Base-by-base conservation (phyloP, 2,113 vertebrate genomes). In the Cercopithecus mona region DNA sequence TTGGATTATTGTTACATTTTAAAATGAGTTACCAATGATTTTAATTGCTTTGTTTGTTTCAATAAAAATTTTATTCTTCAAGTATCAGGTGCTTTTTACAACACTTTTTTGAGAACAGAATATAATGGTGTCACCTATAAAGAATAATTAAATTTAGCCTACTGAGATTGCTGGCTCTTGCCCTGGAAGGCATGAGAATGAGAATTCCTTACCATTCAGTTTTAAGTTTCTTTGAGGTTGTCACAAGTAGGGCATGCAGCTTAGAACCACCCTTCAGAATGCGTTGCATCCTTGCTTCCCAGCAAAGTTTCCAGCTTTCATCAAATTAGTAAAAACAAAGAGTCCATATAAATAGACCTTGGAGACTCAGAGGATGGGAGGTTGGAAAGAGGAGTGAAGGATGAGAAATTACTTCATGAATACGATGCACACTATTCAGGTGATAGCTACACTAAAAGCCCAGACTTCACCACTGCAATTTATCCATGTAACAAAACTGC, bases 111-210 rank as follows among this genome's bases (percentile, higher is more conserved):
- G 8, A 76, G 18, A 50, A 73, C 4, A 70, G 2, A 75, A 30
- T 57, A 43, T 40, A 82, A 30, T 48, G 20, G 12, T 23, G 61
- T 27, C 23, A 61, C 12, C 9, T 38, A 20, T 30, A 93, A 79
- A 17, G 35, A 50, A 50, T 13, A 16, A 43, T 73, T 20, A 48
- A 9, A 72, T 78, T 72, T 50, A 78, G 23, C 27, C 18, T 11
- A 6, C 45, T 66, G 40, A 40, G 14, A 14, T 22, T 0, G 0
- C 27, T 73, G 25, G 9, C 20, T 92, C 50, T 59, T 30, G 14
- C 11, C 30, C 3, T 1, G 0, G 14, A 6, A 57, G 45, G 61
- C 61, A 30, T 0, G 5, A 61, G 25, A 61, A 61, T 5, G 61
- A 27, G 61, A 64, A 64, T 4, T 52, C 40, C 3, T 27, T 81